phyloP scores from a whole-genome alignment of 1,140 invertebrate genomes.

The Rhyzopertha dominica region DNA sequence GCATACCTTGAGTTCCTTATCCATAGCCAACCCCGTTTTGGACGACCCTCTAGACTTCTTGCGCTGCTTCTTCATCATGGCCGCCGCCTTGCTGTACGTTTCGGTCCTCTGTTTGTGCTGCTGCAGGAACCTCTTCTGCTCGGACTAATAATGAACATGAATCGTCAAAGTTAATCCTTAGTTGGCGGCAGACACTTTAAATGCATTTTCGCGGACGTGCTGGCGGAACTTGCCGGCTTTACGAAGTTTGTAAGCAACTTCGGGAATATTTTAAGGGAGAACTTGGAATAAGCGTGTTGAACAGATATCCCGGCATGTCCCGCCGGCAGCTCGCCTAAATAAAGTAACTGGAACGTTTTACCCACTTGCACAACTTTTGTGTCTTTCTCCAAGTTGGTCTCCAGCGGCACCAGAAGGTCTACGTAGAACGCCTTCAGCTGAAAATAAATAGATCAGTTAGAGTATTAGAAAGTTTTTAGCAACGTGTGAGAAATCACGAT shows the following conservation, averaged over 20 bases:
- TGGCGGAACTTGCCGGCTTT: too few species aligned
- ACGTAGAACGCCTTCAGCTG: slow-evolving; percentile 93
- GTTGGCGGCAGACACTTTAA: too few species aligned
- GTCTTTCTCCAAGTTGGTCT: slow-evolving; percentile 89
- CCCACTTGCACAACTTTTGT: slow-evolving; percentile 87
- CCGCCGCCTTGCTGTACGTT: slow-evolving; percentile 81
- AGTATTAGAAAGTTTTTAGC: slow-evolving; percentile 1
- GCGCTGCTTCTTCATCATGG: slow-evolving; percentile 82
- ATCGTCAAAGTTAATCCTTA: too few species aligned
- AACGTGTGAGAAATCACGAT: not conserved
- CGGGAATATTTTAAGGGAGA: too few species aligned
- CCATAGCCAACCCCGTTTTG: slow-evolving; percentile 73
- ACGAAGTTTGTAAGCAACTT: too few species aligned
- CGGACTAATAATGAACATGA: slow-evolving; percentile 57
- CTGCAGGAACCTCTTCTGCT: slow-evolving; percentile 85
- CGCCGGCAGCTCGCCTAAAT: too few species aligned
- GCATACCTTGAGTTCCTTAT: slow-evolving; percentile 80
- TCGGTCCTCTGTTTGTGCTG: slow-evolving; percentile 84
- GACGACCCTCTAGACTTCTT: slow-evolving; percentile 77
- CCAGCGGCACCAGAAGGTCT: slow-evolving; percentile 82
- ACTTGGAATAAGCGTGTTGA: too few species aligned
- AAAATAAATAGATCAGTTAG: slow-evolving; percentile 40
- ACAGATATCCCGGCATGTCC: too few species aligned
- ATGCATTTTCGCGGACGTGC: too few species aligned
- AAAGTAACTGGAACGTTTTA: slow-evolving; percentile 15